These are phyloP conservation scores for Pogonognathellus flavescens DNA, from an alignment of 1,140 invertebrate species.

Conservation along the genomic window DNA sequence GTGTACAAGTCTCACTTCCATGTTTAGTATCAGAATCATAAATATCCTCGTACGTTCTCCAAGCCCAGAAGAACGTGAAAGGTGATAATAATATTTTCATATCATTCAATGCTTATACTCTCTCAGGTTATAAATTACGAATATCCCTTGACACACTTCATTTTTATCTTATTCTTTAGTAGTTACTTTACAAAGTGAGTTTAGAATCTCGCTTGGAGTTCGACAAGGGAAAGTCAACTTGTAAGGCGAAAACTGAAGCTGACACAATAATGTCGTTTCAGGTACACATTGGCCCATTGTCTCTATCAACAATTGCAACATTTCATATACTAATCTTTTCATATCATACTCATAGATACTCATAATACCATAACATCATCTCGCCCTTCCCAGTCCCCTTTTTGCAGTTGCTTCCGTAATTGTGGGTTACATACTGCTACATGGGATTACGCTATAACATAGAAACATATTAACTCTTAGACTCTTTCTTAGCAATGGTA, in stretches of 20 bases:
- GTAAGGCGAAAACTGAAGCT: conserved; percentile 45
- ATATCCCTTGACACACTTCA: conserved; percentile 15
- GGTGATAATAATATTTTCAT: background rate
- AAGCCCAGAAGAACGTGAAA: conserved; percentile 1
- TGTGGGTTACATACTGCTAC: no score
- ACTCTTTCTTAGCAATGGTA: no score
- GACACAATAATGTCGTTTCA: conserved; percentile 41
- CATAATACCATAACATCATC: no score
- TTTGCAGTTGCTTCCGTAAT: no score
- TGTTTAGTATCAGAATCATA: background rate
- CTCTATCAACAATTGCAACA: conserved; percentile 17
- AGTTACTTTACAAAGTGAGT: background rate
- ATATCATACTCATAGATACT: no score
- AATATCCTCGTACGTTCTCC: no score
- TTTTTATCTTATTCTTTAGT: no score
- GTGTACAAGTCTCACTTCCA: background rate
- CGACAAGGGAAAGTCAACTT: conserved; percentile 44
- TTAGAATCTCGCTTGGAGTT: conserved; percentile 23
- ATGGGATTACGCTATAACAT: no score
- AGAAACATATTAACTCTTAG: no score
- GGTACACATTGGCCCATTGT: conserved; percentile 44
- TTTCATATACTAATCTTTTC: background rate
- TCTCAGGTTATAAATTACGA: conserved; percentile 34
- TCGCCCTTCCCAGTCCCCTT: no score
- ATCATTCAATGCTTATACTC: conserved; percentile 26